Base-by-base conservation (phyloP, 2,888 invertebrate genomes). In the Acleris cristana region DNA sequence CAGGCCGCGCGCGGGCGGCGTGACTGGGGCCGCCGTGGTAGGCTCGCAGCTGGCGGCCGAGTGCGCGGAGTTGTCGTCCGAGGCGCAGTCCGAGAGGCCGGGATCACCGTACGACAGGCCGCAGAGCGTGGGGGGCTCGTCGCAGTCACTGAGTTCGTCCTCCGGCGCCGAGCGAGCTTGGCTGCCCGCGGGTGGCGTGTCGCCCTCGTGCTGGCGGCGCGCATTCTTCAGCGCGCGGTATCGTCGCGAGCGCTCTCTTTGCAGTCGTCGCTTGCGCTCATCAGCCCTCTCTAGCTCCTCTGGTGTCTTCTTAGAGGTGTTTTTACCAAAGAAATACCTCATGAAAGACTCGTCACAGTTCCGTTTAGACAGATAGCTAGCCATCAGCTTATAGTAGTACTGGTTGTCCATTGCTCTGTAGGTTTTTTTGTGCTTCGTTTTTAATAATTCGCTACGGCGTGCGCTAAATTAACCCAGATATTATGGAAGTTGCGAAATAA, bases 261-360 rank as follows among this genome's bases (percentile, higher is more conserved):
- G 92, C 44, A 92, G 78, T 26, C 92, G 82, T 53, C 92, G 82
- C 75, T 92, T 92, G 44, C 92, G 83, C 71, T 92, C 92, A 61
- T 92, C 92, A 1, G 92, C 92, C 6, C 91, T 83, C 74, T 92
- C 92, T 12, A 92, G 72, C 72, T 92, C 92, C 63, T 91, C 92
- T 4, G 92, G 88, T 10, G 90, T 87, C 78, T 91, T 92, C 79
- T 90, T 92, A 56, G 86, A 69, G 7, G 91, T 83, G 73, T 88
- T 92, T 76, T 92, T 92, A 49, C 92, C 92, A 71, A 92, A 92
- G 76, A 92, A 92, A 78, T 92, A 92, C 72, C 92, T 85, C 89
- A 92, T 91, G 76, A 92, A 92, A 63, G 92, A 92, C 79, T 92
- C 92, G 80, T 92, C 92, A 76, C 92, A 92, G 80, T 92, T 92